Percentiles rank a stretch among this genome's conserved stretches.
phyloP scores from a whole-genome alignment of 2,113 vertebrate species.

The Podarcis cretensis region DNA sequence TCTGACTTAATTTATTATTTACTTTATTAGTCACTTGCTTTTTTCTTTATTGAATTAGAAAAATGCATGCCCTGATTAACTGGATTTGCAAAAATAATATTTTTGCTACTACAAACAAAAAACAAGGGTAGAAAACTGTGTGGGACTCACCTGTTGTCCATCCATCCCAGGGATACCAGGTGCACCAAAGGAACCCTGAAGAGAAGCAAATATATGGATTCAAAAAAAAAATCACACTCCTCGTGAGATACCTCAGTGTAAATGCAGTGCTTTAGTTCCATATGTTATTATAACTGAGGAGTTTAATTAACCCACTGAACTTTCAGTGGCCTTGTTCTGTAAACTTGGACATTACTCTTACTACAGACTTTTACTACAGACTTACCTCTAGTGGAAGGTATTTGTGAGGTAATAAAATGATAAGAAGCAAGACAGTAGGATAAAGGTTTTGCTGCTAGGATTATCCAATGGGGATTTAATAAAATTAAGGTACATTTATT shows the following conservation, averaged over 20 bases:
- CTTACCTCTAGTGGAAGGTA: not conserved
- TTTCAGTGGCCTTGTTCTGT: not conserved
- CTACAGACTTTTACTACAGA: no score
- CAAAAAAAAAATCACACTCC: slow-evolving; percentile 49
- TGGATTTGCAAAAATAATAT: not conserved
- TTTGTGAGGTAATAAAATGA: not conserved
- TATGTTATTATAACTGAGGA: not conserved
- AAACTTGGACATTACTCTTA: not conserved
- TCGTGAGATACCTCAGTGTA: not conserved
- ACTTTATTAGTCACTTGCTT: not conserved
- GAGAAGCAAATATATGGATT: slow-evolving; percentile 37
- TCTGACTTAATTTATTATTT: not conserved
- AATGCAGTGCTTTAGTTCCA: slow-evolving; percentile 32
- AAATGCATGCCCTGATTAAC: not conserved
- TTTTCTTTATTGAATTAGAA: not conserved
- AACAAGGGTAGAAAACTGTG: not conserved
- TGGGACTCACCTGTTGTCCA: slow-evolving; percentile 89
- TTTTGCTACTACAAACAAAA: slow-evolving; percentile 22
- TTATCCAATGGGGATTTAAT: not conserved
- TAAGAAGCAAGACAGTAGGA: not conserved
- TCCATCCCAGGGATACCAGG: slow-evolving; percentile 87
- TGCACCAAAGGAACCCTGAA: slow-evolving; percentile 86
- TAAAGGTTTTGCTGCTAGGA: not conserved
- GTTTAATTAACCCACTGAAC: not conserved
- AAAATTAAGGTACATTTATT: not conserved